Base-by-base conservation (phyloP, 2,113 vertebrate genomes). In the Sisor rabdophorus region DNA sequence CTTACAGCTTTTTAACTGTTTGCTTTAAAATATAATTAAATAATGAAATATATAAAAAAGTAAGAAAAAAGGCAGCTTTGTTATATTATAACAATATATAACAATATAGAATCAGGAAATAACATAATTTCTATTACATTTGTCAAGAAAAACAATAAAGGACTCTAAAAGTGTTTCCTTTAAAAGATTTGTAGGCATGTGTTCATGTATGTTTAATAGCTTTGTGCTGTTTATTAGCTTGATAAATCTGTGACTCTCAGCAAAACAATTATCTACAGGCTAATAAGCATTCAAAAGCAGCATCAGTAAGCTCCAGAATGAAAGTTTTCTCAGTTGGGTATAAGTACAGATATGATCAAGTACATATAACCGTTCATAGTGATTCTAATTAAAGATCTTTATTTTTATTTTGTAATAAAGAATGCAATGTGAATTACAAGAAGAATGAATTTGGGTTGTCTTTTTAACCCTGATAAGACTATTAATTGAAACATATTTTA, bases 261-360 rank as follows among this genome's bases (percentile, higher is more conserved):
- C 47, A 55, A 71, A 53, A 32, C 48, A 70, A 70, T 70, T 53
- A 70, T 53, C 50, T 70, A 53, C 67, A 70, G 48, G 48, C 48
- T 65, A 75, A 65, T 75, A 40, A 55, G n/a, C n/a, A 65, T 63
- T 54, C 50, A 65, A 40, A 75, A 16, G 19, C 47, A 24, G 59
- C 20, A 65, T 55, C 20, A 8, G 28, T 55, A 71, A 71, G 19
- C 69, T 71, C 48, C 52, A 55, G 30, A 36, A 32, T 4, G 30
- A 22, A 61, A 30, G 52, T 11, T 54, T 9, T 54, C 28, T 71
- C 8, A 53, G 28, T 36, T 71, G 11, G 47, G 12, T 71, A 54
- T 30, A 71, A 55, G 20, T 71, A 71, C 69, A 55, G 52, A 71
- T 71, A 55, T 55, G 26, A 75, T 65, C 60, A 75, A 75, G 28